phyloP scores from a whole-genome alignment of 2,888 invertebrate species.

The Escarpia spicata region DNA sequence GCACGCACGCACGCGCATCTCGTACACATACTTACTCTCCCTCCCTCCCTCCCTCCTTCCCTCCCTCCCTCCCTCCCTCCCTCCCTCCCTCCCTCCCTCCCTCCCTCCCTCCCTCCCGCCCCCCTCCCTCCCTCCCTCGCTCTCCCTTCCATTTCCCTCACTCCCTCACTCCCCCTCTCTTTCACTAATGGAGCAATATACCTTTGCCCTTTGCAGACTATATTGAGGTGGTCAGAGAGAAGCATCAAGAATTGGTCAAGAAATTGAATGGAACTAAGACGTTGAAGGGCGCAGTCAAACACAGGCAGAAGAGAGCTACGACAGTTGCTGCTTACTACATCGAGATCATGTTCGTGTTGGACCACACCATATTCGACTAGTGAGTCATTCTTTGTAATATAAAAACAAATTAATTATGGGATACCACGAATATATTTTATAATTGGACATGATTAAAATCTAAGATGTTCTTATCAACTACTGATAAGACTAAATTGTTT shows the following conservation, averaged over 20 bases:
- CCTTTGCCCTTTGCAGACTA: not conserved
- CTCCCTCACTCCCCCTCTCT: no score
- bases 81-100: no score
- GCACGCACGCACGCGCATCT: not conserved
- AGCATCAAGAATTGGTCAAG: not conserved
- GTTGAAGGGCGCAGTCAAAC: not conserved
- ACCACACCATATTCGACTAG: conserved; percentile 12
- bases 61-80: no score
- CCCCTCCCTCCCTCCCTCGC: no score
- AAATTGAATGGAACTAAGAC: not conserved
- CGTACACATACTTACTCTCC: no score
- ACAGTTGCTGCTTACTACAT: not conserved
- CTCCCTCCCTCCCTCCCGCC: no score
- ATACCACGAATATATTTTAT: no score
- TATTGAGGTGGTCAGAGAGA: not conserved
- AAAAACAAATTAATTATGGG: no score
- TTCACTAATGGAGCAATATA: no score
- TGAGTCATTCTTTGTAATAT: not conserved
- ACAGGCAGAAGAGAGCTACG: not conserved
- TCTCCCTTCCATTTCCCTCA: no score
- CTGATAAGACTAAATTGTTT: not conserved
- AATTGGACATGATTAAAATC: no score
- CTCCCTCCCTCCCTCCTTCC: no score
- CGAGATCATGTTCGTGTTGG: not conserved
- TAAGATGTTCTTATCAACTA: not conserved